Evolutionary conservation across 2,888 invertebrate genomes (phyloP).

Genomic region (Cheilosia variabilis): DNA sequence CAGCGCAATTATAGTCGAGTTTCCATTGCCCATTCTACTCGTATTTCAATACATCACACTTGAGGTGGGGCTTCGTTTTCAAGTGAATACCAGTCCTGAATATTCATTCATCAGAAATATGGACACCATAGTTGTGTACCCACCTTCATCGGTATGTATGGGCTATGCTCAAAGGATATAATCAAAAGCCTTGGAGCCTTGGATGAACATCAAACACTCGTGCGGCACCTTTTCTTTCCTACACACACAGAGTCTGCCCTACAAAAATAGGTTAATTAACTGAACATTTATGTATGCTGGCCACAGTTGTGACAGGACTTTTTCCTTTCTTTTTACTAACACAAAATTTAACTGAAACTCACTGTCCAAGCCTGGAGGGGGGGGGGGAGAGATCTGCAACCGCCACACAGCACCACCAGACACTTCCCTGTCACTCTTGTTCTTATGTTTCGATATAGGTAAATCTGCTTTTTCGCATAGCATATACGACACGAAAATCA

Average conservation of each 20-base stretch:
- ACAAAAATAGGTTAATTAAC: slow-evolving; percentile 54
- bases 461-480: slow-evolving; percentile 24
- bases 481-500: slow-evolving; percentile 6
- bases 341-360: slow-evolving; percentile 18
- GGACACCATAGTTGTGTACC: neutral
- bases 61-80: slow-evolving; percentile 7
- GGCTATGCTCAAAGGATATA: slow-evolving; percentile 12
- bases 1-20: slow-evolving; percentile 12
- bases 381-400: neutral
- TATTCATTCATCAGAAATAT: slow-evolving; percentile 49
- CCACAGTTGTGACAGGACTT: neutral
- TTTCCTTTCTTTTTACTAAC: neutral
- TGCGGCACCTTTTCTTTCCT: neutral
- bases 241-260: slow-evolving; percentile 1
- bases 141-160: neutral
- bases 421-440: slow-evolving; percentile 12
- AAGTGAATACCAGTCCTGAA: slow-evolving; percentile 23
- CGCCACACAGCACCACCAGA: slow-evolving; percentile 2
- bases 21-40: slow-evolving; percentile 9
- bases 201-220: slow-evolving; percentile 14
- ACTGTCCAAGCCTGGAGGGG: slow-evolving; percentile 40
- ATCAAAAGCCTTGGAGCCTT: slow-evolving; percentile 33
- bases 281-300: slow-evolving; percentile 21
- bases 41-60: slow-evolving; percentile 28
- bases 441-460: slow-evolving; percentile 1